A percentile compares a stretch with the other conserved stretches of the same genome.
Conservation (phyloP, 1,140 invertebrate species). For the Drosophila funebris region DNA sequence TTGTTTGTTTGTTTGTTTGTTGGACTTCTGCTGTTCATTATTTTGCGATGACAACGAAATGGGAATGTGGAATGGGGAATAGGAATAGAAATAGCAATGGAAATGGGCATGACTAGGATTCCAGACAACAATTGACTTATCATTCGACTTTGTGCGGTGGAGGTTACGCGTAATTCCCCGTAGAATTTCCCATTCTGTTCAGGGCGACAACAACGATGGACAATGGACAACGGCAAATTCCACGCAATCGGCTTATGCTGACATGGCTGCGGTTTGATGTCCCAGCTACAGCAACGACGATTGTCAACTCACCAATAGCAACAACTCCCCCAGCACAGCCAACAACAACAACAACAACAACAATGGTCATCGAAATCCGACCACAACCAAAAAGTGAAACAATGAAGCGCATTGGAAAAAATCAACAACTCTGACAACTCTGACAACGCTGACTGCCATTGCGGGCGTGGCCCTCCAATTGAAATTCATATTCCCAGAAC, state of each 20-base stretch:
- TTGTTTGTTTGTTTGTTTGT: conserved; percentile 27
- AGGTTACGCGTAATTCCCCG: conserved; percentile 41
- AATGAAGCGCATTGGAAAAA: conserved; percentile 52
- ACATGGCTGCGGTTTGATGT: conserved; percentile 70
- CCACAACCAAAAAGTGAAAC: conserved; percentile 55
- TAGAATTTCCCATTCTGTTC: not conserved
- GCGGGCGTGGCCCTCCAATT: not conserved
- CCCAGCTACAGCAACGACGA: conserved; percentile 32
- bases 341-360: conserved; percentile 11
- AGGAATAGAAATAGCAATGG: too few species aligned
- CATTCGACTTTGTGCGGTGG: conserved; percentile 68
- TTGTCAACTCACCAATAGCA: conserved; percentile 30
- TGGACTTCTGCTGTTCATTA: conserved; percentile 36
- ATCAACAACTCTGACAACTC: conserved; percentile 55
- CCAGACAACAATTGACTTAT: conserved; percentile 78
- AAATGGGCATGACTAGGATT: conserved; percentile 13
- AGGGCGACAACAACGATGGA: conserved; percentile 45
- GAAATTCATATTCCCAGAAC: conserved; percentile 2
- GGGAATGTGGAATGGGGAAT: not conserved
- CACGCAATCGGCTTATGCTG: conserved; percentile 76
- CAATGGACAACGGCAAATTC: conserved; percentile 76
- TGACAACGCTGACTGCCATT: conserved; percentile 36
- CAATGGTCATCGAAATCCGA: conserved; percentile 41
- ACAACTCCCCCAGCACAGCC: conserved; percentile 2
- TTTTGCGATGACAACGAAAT: conserved; percentile 33